Evolutionary conservation across 2,888 invertebrate genomes (phyloP), one percentile per base, ranked within the genome.

Genomic region (Perizoma affinitatum): DNA sequence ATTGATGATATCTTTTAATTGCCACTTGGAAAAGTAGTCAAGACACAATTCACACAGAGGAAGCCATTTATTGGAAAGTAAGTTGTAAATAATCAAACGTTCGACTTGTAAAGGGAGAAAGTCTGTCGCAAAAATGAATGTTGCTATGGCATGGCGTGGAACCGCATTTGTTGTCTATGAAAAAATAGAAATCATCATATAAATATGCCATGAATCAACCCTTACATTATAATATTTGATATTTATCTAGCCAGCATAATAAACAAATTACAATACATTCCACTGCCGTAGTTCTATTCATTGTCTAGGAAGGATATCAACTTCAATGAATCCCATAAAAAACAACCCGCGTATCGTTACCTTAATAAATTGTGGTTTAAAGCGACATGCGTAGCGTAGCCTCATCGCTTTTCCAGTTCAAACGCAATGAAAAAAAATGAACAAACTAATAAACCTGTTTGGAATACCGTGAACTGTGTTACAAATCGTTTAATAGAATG

Each of bases 41-140:
- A 66, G 69, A 60, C 65, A 69, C 55, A 54, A 57, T 69, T 63
- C 55, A 71, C 63, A 71, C 67, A 69, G 71, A 69, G 63, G 43
- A 55, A 66, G 72, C 67, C 66, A 73, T 72, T 69, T 72, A 69
- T 77, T 78, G 71, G 79, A 79, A 80, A 81, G 80, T 78, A 73
- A 73, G 75, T 73, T 72, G 71, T 70, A 73, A 75, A 73, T 78
- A 76, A 83, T 76, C 66, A 72, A 69, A 69, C 67, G 71, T 50
- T 54, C 58, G 43, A 54, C 43, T 43, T 58, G 46, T 62, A 50
- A 54, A 58, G 7, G 48, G 45, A 57, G 61, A 61, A 61, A 61
- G 57, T 53, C 42, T 49, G 45, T 54, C 49, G 46, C 53, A 34
- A 53, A 61, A 57, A 57, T 54, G 57, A 61, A 57, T 54, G 49